Conservation (phyloP, 1,140 invertebrate species). For the Bombus impatiens region DNA sequence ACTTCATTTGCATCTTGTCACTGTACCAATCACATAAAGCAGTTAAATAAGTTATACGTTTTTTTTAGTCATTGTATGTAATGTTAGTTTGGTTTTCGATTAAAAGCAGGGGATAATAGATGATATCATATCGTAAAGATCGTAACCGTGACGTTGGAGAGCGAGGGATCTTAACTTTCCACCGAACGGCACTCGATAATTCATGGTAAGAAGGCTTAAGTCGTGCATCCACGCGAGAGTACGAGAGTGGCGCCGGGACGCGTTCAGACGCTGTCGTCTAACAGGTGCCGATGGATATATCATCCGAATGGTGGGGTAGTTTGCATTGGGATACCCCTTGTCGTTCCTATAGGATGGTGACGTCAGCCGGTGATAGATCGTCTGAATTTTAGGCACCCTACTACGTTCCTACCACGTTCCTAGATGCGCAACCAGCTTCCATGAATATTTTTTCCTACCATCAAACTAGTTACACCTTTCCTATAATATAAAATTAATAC, state of each 20-base stretch:
- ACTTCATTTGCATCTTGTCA: too few relatives aligned
- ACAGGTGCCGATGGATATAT: conserved; percentile 73
- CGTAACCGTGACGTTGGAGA: background rate
- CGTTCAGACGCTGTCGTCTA: conserved; percentile 71
- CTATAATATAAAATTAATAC: conserved; percentile 39
- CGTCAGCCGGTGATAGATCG: conserved; percentile 66
- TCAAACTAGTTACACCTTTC: background rate
- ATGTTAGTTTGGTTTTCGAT: too few relatives aligned
- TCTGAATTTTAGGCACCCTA: conserved; percentile 63
- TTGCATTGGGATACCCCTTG: conserved; percentile 65
- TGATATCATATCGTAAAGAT: background rate
- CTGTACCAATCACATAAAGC: too few relatives aligned
- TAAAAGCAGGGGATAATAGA: too few relatives aligned
- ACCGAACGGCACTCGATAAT: conserved; percentile 66
- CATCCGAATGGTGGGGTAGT: conserved; percentile 66
- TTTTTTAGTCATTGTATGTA: too few relatives aligned
- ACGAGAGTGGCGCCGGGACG: conserved; percentile 60
- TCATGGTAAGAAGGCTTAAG: conserved; percentile 70
- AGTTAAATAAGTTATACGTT: too few relatives aligned
- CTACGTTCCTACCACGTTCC: conserved; percentile 26
- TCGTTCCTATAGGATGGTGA: conserved; percentile 51
- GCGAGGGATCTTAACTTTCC: conserved; percentile 29
- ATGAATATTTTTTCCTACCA: conserved; percentile 43
- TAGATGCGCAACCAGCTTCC: conserved; percentile 45
- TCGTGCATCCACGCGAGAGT: conserved; percentile 62